Evolutionary conservation across 2,888 invertebrate genomes (phyloP), one percentile per base, ranked within the genome.

Genomic region (Dioctria linearis): DNA sequence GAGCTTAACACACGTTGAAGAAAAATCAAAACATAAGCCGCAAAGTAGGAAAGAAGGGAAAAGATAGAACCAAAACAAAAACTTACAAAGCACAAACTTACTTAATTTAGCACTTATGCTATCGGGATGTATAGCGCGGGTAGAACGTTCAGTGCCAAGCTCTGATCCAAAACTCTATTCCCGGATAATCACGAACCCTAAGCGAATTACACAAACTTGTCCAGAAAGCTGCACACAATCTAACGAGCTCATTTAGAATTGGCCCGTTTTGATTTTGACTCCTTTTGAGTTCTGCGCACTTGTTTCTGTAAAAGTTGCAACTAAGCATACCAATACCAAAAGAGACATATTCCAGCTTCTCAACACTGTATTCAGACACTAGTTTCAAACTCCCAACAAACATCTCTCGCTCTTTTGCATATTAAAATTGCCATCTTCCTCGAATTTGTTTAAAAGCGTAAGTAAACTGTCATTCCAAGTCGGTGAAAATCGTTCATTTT

Each of bases 221-320:
- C 76, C 46, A 63, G 43, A 76, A 46, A 61, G 49, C 37, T 76
- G 63, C 76, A 76, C 76, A 76, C 76, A 76, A 43, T 37, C 76
- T 76, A 76, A 76, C 76, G 76, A 63, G 76, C 63, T 46, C 76
- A 76, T 76, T 76, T 76, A 76, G 57, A 67, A 66, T 39, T 59
- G 42, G 79, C 61, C 69, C 63, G 78, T 57, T 63, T 81, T 73
- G 54, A 75, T 73, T 81, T 81, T 80, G 81, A 80, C 80, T 82
- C 78, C 80, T 80, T 25, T 25, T 25, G 25, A 25, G 25, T 25
- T 78, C 82, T 82, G 82, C 82, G 82, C 82, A 82, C 73, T 82
- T 79, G 80, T 75, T 80, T 75, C 73, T 46, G 57, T 43, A 69
- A 69, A 73, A 57, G 59, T 73, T 59, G 73, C 73, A 73, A 73